Base-by-base conservation (phyloP, 2,797 vertebrate genomes). In the Alauda arvensis region DNA sequence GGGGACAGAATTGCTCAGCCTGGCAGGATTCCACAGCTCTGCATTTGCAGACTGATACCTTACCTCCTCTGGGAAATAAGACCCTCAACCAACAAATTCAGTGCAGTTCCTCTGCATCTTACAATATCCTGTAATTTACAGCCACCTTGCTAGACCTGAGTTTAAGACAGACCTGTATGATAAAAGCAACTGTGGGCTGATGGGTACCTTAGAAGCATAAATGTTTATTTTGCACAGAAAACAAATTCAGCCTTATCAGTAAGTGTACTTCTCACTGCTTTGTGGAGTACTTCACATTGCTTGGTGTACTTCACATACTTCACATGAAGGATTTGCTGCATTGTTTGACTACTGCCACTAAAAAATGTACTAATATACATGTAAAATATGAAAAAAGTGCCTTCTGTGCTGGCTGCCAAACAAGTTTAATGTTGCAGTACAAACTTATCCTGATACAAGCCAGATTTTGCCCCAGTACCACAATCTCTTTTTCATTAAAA, bases 51-150 rank as follows among this genome's bases (percentile, higher is more conserved):
- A 60, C 13, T 45, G 71, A 80, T 57, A 65, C 21, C n/a, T 57
- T 77, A 33, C 37, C 49, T 87, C 80, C 71, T 89, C 46, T 59
- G 61, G 62, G 80, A 89, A 94, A 62, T 40, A 78, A 85, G 67
- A 83, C 51, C 65, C 77, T 88, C 34, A 59, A 24, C 65, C n/a
- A 87, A 26, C 18, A 56, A 2, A 1, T 46, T 59, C 67, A 45
- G 24, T 3, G 1, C 24, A 48, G 42, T 8, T 93, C 43, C 42
- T 90, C 46, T 39, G 39, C 0, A 5, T 39, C 71, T 51, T 74
- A 49, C 3, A 56, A 48, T 7, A 78, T 40, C 34, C n/a, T 68
- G 43, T 39, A 51, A 77, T 49, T 74, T 75, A 75, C 28, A 89
- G 71, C 8, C 46, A 77, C 20, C 25, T 70, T 46, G 56, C 49